Base-by-base conservation (phyloP, 1,140 invertebrate genomes). In the Diabrotica undecimpunctata region DNA sequence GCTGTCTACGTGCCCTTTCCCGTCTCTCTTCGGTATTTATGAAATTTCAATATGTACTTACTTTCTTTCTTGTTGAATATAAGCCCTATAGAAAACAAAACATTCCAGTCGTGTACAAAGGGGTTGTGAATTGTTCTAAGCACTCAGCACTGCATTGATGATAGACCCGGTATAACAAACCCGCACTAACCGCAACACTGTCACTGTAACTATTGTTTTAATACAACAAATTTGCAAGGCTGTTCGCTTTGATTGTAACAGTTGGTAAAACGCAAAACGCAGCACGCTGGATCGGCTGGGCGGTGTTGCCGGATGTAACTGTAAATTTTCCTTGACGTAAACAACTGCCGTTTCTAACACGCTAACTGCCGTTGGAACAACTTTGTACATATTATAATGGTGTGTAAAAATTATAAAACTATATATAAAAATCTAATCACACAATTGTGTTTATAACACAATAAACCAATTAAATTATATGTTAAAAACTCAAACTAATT, bases 181-280 rank as follows among this genome's bases (percentile, higher is more conserved):
- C 38, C 41, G 9, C 38, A 50, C 50, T 51, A 41, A 11, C 12
- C 46, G 35, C 55, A 13, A 57, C 55, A 11, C n/a, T 13, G 36
- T 36, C 36, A 37, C 25, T 11, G n/a, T 12, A 57, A 46, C 41
- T 46, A n/a, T 46, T 46, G 35, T 55, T 25, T 25, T 25, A 25
- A 25, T 25, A 25, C 25, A 36, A 25, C 59, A 14, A 61, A 61
- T 61, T 52, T 14, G 59, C 41, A 10, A 50, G 35, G 59, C 46
- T 14, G 12, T 13, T 58, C 38, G 56, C 37, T 39, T 51, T 52
- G 13, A 36, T 61, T 61, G 41, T 35, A 50, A 37, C 8, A 51
- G 59, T 61, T 11, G 7, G 50, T 61, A 46, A 46, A 46, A 61
- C 59, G 59, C 59, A 36, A 61, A 61, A 61, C 59, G 59, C 50